Conservation (phyloP, 1,140 invertebrate species). For the Olivierus martensii region DNA sequence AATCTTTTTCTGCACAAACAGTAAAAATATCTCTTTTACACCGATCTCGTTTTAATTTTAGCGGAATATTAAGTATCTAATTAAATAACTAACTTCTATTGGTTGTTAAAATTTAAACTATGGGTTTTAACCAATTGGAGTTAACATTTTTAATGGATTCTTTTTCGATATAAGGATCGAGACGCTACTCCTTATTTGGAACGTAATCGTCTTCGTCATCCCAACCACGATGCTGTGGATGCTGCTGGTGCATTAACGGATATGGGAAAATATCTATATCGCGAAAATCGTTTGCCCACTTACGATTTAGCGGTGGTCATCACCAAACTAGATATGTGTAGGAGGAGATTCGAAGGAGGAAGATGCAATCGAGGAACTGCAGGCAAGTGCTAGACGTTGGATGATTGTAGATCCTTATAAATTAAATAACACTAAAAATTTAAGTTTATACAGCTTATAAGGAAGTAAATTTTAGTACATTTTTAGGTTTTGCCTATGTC, state of each 20-base stretch:
- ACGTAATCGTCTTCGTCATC: constrained; percentile 56
- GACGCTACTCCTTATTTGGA: constrained; percentile 91
- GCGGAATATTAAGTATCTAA: no score
- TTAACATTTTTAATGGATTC: no score
- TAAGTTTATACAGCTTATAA: no score
- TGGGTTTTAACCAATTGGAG: no score
- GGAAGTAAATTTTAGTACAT: no score
- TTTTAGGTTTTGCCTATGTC: constrained; percentile 81
- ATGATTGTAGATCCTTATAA: no score
- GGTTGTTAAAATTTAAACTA: no score
- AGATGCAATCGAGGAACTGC: constrained; percentile 93
- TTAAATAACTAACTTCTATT: no score
- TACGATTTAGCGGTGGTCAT: constrained; percentile 92
- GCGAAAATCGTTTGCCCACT: constrained; percentile 78
- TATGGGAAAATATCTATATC: constrained; percentile 93
- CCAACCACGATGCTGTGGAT: constrained; percentile 78
- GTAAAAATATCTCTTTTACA: no score
- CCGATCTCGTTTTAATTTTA: no score
- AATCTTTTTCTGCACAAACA: no score
- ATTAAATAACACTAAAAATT: no score
- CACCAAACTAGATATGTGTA: constrained; percentile 98
- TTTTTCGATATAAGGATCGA: constrained; percentile 49
- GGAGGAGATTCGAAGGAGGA: constrained; percentile 82
- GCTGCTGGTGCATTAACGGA: constrained; percentile 85
- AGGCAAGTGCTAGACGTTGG: constrained; percentile 49